Conservation (phyloP, 1,140 invertebrate species). For the Hylaeus anthracinus region DNA sequence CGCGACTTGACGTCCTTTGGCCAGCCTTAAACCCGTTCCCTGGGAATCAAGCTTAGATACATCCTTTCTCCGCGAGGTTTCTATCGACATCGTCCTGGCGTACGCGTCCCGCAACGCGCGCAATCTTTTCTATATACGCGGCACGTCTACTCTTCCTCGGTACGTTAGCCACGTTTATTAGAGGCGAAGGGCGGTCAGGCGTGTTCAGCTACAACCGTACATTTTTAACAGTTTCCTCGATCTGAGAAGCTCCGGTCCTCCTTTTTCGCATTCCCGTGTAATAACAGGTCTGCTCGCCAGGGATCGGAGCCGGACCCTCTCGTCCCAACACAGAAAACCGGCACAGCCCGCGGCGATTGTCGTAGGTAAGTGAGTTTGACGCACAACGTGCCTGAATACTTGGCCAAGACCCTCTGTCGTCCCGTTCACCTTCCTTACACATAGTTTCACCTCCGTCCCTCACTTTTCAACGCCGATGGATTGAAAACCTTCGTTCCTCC, state of each 20-base stretch:
- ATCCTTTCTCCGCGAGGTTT: slow-evolving; percentile 1
- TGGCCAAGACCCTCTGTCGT: slow-evolving; percentile 1
- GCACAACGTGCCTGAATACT: slow-evolving; percentile 47
- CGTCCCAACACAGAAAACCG: slow-evolving; percentile 70
- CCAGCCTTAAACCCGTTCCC: not conserved
- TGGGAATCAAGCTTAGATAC: not conserved
- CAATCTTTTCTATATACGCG: slow-evolving; percentile 36
- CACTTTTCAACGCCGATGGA: not conserved
- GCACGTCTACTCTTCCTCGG: slow-evolving; percentile 39
- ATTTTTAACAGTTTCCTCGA: slow-evolving; percentile 68
- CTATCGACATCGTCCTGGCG: slow-evolving; percentile 37
- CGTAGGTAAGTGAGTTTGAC: slow-evolving; percentile 72
- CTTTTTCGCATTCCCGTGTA: slow-evolving; percentile 70
- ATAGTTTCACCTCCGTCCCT: slow-evolving; percentile 1
- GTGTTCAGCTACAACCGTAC: slow-evolving; percentile 30
- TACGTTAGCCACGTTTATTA: slow-evolving; percentile 56
- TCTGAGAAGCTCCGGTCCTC: slow-evolving; percentile 62
- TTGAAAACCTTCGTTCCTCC: slow-evolving; percentile 16
- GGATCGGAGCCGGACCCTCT: slow-evolving; percentile 44
- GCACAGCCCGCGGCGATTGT: slow-evolving; percentile 70
- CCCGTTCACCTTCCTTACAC: not conserved
- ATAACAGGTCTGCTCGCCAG: slow-evolving; percentile 65
- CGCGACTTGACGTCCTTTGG: not conserved
- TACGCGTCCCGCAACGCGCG: not conserved
- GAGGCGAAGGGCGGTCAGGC: slow-evolving; percentile 58